Evolutionary conservation across 2,797 vertebrate species (phyloP), one percentile per base, ranked within the genome.

Genomic region (Enteromius anoplus): DNA sequence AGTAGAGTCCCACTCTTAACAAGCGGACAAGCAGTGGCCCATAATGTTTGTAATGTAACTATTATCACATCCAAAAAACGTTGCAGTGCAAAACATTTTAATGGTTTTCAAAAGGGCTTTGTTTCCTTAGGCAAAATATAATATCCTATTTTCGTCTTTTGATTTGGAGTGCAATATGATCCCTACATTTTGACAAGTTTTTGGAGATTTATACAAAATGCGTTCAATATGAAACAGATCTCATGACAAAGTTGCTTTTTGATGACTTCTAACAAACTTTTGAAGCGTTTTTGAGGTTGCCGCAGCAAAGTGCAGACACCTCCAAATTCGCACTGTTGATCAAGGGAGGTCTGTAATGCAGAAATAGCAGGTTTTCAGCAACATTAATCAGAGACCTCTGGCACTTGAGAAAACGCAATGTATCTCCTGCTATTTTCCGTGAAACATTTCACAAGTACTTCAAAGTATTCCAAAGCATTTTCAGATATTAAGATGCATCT

Each of bases 341-440:
- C 66, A 77, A 75, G 53, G 5, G 23, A 29, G n/a, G 55, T 40
- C 62, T 76, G 66, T 68, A 64, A 75, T 80, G 29, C 34, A 64
- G 42, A 83, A 47, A 83, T 80, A 82, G 42, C 26, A 83, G 64
- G 32, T 76, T 49, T 80, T 69, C 71, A 2, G 37, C 37, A 23
- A 42, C 37, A 68, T 84, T 71, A 83, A 49, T 81, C 58, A 81
- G 68, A 75, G 82, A 72, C 37, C n/a, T 81, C 47, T 77, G 58
- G 15, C 78, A 75, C 51, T 75, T 58, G 32, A 72, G 45, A 78
- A 82, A 82, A 71, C 12, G 2, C 34, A 47, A 79, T 80, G 37
- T 75, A 71, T 69, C 19, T 62, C 19, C 29, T 66, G 37, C 42
- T 53, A 12, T 17, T 65, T 40, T 45, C 73, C 14, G 19, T 62